Evolutionary conservation across 2,797 vertebrate genomes (phyloP), one percentile per base, ranked within the genome.

Genomic region (Coranthus polyacanthus): DNA sequence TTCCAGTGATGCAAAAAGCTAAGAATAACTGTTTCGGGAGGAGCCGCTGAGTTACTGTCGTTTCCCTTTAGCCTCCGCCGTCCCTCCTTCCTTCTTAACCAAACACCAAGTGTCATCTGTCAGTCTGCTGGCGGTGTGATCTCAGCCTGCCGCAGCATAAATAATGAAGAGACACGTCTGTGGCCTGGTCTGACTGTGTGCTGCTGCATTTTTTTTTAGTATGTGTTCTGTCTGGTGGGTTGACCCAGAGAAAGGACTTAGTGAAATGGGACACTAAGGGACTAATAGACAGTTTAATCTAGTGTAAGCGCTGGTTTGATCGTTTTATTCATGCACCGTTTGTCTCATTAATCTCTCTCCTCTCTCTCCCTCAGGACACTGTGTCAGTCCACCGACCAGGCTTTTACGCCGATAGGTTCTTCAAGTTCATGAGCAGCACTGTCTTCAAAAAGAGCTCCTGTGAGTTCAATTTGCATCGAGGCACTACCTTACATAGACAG

Each of bases 321-420:
- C 37, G 17, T 71, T 78, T 85, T 57, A 70, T 59, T 60, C 38
- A 68, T 44, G 72, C 75, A 24, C 76, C 34, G 29, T 74, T 87
- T 81, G 46, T 72, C 56, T 75, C 57, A 59, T 79, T 85, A 77
- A 80, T 85, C 78, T 79, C 46, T 52, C 51, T 9, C 6, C 13
- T 38, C n/a, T 69, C 37, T 82, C 26, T 70, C 54, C 83, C 76
- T 57, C 81, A 99, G 98, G 98, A 99, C 92, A 99, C 98, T 0
- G 97, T 99, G 26, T 99, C 98, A 0, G 98, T 99, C 42, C 98
- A 99, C 85, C 94, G 98, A 68, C 98, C 98, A 1, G 96, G 96
- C 85, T 99, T 99, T 91, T 99, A 99, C 0, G 98, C 97, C 0
- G 97, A 99, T 59, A 92, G 98, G 63, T 99, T 99, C 92, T 97